Evolutionary conservation across 2,113 vertebrate genomes (phyloP).

Genomic region (Podarcis cretensis): DNA sequence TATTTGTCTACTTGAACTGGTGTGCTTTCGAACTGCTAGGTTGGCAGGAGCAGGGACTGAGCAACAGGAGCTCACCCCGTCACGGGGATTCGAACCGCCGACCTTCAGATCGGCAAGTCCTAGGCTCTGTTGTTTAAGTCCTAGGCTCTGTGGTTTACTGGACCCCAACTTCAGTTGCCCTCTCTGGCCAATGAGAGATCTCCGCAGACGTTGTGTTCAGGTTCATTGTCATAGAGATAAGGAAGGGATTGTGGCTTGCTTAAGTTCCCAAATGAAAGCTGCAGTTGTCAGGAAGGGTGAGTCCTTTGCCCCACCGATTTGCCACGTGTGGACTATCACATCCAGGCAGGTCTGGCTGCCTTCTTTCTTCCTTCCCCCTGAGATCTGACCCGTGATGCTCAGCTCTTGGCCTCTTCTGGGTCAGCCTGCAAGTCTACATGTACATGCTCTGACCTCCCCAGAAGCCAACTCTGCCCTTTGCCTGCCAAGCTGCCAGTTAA

Average conservation of each 20-base stretch:
- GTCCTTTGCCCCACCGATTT: fast-evolving
- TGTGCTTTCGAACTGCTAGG: no score
- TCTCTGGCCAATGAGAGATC: no score
- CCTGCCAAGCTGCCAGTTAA: neutral
- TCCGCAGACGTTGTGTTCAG: neutral
- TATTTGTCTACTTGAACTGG: no score
- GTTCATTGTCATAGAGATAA: neutral
- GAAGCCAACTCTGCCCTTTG: neutral
- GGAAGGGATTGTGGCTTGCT: neutral
- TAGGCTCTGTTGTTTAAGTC: no score
- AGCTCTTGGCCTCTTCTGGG: no score
- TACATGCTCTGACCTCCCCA: neutral
- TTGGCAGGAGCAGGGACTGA: no score
- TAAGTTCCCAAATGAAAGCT: neutral
- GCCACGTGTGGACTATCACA: neutral
- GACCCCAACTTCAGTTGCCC: no score
- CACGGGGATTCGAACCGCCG: no score
- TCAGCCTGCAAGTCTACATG: neutral
- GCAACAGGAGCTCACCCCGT: no score
- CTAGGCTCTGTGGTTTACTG: no score
- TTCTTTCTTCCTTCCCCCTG: neutral
- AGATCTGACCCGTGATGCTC: neutral
- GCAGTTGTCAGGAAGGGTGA: neutral
- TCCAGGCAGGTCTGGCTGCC: neutral
- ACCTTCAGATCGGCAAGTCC: no score